Evolutionary conservation across 2,888 invertebrate species (phyloP), one percentile per base, ranked within the genome.

Genomic region (Ectobius pallidus): DNA sequence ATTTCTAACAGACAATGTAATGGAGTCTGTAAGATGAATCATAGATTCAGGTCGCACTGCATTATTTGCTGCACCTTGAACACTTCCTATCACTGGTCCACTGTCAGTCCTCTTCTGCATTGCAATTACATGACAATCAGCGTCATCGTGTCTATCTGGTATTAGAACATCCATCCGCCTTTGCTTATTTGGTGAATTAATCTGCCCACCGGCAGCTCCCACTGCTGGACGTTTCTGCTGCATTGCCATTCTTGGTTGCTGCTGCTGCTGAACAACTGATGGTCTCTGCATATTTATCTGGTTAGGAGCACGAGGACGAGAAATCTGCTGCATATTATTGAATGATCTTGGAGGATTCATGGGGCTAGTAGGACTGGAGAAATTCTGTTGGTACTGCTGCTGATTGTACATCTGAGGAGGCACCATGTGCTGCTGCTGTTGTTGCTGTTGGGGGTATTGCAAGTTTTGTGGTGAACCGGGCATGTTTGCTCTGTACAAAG

Each of bases 81-180:
- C 90, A 79, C 90, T 92, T 74, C 91, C 89, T 73, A 92, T 92
- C 79, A 92, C 86, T 0, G 92, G 92, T 73, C 92, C 80, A 0
- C 91, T 91, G 0, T 90, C 91, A 58, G 90, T 88, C 77, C 91
- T 88, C 75, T 90, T 91, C 80, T 91, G 91, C 83, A 91, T 88
- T 2, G 91, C 88, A 81, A 92, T 90, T 16, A 92, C 90, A 79
- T 91, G 90, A 79, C 92, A 92, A 78, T 92, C 92, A 49, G 91
- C 90, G 77, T 91, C 91, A 77, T 91, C 91, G 74, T 91, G 90
- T 79, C 89, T 88, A 69, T 90, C 89, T 0, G 91, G 91, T 2
- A 91, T 82, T 27, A 91, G 79, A 79, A 91, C 86, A 77, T 90
- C 90, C 75, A 89, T 83, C 18, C 90, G 84, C 74, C 72, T 72